A percentile compares a stretch with the other conserved stretches of the same genome.
Evolutionary conservation across 2,797 vertebrate species (phyloP).

Genomic region (Chrysocyon brachyurus): DNA sequence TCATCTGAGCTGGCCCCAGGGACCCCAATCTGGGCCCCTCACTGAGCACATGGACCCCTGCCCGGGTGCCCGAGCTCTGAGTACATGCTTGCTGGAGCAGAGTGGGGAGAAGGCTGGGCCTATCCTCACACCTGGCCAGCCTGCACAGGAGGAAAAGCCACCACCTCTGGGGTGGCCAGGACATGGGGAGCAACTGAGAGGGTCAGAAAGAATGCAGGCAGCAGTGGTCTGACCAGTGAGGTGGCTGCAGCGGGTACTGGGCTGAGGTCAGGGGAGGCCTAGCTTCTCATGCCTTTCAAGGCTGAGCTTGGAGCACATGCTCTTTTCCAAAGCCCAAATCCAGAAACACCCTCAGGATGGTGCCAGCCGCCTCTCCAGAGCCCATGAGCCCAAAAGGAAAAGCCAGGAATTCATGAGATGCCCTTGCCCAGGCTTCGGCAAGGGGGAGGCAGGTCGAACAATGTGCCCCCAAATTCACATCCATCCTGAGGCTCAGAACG

Average conservation of each 20-base stretch:
- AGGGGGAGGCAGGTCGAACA: fast-evolving
- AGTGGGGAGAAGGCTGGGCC: not conserved
- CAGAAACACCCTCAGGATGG: not conserved
- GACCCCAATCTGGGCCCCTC: not conserved
- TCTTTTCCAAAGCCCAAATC: not conserved
- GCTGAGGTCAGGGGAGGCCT: fast-evolving
- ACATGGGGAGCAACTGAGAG: fast-evolving
- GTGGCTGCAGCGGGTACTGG: not conserved
- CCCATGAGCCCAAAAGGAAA: not conserved
- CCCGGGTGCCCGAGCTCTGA: fast-evolving
- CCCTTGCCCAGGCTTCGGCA: not conserved
- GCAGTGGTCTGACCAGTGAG: not conserved
- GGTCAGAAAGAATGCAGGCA: fast-evolving
- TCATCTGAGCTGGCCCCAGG: not conserved
- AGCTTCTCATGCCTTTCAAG: not conserved
- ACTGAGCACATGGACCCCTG: fast-evolving
- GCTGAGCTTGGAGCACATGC: fast-evolving
- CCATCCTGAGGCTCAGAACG: not conserved
- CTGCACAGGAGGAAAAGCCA: not conserved
- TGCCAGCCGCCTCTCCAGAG: fast-evolving
- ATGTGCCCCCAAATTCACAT: fast-evolving
- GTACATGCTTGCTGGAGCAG: fast-evolving
- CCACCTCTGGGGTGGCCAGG: not conserved
- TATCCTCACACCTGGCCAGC: not conserved
- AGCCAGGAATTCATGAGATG: fast-evolving